A percentile compares a stretch with the other conserved stretches of the same genome.
Evolutionary conservation across 92 coral and sea anemone species (phyloP).

Genomic region (Parazoanthus darwini): DNA sequence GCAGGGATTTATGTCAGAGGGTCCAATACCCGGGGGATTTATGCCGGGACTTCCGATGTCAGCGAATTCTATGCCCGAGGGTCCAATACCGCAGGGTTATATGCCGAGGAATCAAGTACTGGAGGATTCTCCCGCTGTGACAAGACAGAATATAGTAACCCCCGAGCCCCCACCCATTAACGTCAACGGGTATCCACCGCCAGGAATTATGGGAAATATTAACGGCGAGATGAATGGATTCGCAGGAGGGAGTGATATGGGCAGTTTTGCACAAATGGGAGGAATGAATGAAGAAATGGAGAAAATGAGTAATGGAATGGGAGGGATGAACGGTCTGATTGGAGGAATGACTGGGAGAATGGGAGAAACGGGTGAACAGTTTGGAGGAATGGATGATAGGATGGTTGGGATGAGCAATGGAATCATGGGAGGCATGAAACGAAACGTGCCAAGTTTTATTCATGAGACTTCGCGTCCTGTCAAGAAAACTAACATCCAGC

Average conservation of each 20-base stretch:
- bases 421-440: conserved; percentile 39
- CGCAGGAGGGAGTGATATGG: conserved; percentile 43
- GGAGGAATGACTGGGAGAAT: conserved; percentile 39
- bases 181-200: conserved; percentile 80
- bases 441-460: conserved; percentile 33
- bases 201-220: conserved; percentile 68
- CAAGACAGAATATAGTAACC: conserved; percentile 67
- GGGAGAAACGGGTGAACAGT: conserved; percentile 29
- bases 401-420: conserved; percentile 52
- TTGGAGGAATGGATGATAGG: conserved; percentile 37
- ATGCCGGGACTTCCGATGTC: conserved; percentile 22
- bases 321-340: conserved; percentile 28
- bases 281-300: conserved; percentile 54
- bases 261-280: conserved; percentile 56
- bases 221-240: conserved; percentile 61
- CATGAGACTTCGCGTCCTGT: conserved; percentile 49
- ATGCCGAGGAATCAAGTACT: conserved; percentile 56
- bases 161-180: conserved; percentile 86
- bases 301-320: conserved; percentile 40
- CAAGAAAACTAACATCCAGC: conserved; percentile 73
- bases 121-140: conserved; percentile 40
- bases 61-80: conserved; percentile 52
- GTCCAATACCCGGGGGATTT: conserved; percentile 36
- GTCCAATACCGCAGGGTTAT: conserved; percentile 45
- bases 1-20: conserved; percentile 53